phyloP scores from a whole-genome alignment of 2,113 vertebrate genomes.

The Crotalus horridus region DNA sequence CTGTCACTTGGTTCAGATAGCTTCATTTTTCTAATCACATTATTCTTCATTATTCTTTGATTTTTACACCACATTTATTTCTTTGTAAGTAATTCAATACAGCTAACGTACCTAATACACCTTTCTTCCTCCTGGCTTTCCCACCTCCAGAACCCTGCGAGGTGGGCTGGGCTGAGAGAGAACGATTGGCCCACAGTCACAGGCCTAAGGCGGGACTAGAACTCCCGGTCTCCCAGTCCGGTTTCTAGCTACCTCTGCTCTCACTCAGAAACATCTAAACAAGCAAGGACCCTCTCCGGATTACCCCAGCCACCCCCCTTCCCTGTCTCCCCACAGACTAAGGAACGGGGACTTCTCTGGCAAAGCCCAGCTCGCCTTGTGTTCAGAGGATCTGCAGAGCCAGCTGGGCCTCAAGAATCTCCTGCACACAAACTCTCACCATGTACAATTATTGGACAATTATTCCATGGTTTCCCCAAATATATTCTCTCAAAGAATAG shows the following conservation, averaged over 20 bases:
- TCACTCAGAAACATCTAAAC: not conserved
- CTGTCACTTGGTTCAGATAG: not conserved
- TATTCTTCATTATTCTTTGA: not conserved
- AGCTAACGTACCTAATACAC: too few species aligned
- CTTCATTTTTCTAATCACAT: not conserved
- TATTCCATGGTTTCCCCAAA: not conserved
- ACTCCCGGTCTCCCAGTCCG: not conserved
- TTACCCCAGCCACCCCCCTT: not conserved
- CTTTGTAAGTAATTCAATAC: too few species aligned
- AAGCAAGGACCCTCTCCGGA: not conserved
- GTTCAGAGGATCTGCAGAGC: not conserved
- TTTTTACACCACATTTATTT: too few species aligned
- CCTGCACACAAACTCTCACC: not conserved
- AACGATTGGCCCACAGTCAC: too few species aligned
- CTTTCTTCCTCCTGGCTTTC: too few species aligned
- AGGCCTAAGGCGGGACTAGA: not conserved
- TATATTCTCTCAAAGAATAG: not conserved
- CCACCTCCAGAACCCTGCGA: too few species aligned
- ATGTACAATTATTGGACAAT: not conserved
- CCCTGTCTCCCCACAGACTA: not conserved
- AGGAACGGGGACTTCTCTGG: not conserved
- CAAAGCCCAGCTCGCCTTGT: not conserved
- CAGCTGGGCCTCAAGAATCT: not conserved
- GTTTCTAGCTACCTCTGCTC: not conserved
- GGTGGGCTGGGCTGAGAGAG: not conserved